phyloP scores from a whole-genome alignment of 2,888 invertebrate genomes.

The Cephus pulcher region DNA sequence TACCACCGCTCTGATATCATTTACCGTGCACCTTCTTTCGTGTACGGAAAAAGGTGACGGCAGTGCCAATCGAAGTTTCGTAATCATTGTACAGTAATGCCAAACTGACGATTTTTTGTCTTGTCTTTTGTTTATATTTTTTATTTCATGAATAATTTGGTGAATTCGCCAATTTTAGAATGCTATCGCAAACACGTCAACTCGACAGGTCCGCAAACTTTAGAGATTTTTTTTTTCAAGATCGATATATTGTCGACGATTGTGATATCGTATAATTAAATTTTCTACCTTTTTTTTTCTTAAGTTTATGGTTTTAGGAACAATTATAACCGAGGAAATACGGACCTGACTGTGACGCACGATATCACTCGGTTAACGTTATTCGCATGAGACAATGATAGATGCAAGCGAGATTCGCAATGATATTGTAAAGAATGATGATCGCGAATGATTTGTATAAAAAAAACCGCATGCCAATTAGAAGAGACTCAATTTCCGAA shows the following conservation, averaged over 20 bases:
- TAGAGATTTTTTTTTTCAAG: too few relatives aligned
- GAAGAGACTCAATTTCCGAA: slow-evolving; percentile 63
- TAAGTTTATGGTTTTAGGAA: too few relatives aligned
- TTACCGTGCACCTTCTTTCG: too few relatives aligned
- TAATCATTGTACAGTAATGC: slow-evolving; percentile 59
- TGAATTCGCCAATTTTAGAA: too few relatives aligned
- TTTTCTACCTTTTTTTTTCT: too few relatives aligned
- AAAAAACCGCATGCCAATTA: slow-evolving; percentile 63
- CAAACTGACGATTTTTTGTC: slow-evolving; percentile 55
- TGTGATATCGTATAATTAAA: too few relatives aligned
- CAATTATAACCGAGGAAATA: too few relatives aligned
- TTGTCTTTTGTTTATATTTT: slow-evolving; percentile 18
- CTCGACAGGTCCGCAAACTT: too few relatives aligned
- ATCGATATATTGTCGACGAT: too few relatives aligned
- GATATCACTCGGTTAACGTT: not conserved
- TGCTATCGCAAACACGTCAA: too few relatives aligned
- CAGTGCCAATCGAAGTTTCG: not conserved
- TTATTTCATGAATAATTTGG: not conserved
- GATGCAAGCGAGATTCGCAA: slow-evolving; percentile 52
- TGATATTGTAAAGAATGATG: slow-evolving; percentile 36
- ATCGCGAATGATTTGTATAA: slow-evolving; percentile 49
- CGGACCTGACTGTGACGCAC: not conserved
- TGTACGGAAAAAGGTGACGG: not conserved
- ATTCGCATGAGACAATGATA: slow-evolving; percentile 33
- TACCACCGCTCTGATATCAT: too few relatives aligned